Percentiles rank a stretch among this genome's conserved stretches.
phyloP scores from a whole-genome alignment of 2,797 vertebrate genomes.

The Eurystomus glaucurus region DNA sequence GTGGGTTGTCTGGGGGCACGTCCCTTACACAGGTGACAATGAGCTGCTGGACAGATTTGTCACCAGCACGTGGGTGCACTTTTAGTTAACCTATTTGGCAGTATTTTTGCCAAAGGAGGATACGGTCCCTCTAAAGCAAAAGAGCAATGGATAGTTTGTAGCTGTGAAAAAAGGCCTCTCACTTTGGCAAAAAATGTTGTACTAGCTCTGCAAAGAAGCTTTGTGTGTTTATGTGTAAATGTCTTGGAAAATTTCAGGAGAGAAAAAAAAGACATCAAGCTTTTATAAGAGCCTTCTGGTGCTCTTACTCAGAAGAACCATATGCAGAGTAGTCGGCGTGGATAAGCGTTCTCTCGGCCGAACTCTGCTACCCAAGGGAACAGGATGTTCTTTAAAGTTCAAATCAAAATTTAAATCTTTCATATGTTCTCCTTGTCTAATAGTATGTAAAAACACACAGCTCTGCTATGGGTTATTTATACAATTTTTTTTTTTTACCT shows the following conservation, averaged over 20 bases:
- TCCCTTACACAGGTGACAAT: accelerated
- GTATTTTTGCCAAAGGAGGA: background rate
- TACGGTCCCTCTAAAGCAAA: background rate
- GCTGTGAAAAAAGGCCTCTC: background rate
- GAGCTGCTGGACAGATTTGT: background rate
- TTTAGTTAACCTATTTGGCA: background rate
- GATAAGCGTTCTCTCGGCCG: background rate
- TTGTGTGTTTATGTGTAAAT: background rate
- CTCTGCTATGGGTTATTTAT: background rate
- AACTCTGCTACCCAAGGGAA: background rate
- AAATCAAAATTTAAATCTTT: background rate
- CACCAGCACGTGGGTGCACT: accelerated
- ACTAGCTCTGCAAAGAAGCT: background rate
- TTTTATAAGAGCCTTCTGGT: background rate
- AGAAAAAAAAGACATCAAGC: background rate
- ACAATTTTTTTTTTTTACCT: background rate
- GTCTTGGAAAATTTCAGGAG: background rate
- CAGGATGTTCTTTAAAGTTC: background rate
- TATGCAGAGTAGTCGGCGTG: background rate
- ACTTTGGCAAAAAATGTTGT: background rate
- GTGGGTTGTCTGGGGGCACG: accelerated
- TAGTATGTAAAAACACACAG: background rate
- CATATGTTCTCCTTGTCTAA: background rate
- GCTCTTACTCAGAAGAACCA: background rate
- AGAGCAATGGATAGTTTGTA: background rate